Base-by-base conservation (phyloP, 2,797 vertebrate species). In the Anniella stebbinsi region DNA sequence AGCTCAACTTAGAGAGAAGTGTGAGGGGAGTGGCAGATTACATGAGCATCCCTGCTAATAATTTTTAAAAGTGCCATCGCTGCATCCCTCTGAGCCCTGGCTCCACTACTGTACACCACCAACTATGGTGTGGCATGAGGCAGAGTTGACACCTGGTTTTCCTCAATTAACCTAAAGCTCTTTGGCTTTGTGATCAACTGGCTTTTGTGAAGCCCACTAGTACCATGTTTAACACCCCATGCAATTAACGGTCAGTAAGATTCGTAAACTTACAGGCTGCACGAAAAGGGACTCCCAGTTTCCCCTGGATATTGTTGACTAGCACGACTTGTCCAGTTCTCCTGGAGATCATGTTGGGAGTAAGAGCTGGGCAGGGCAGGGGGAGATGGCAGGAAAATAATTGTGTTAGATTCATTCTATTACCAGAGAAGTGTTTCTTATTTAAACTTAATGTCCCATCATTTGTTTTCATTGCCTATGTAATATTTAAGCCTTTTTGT, bases 241-340 rank as follows among this genome's bases (percentile, higher is more conserved):
- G 70, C 41, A 66, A 75, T 60, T 17, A 75, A 82, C 25, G 45
- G 30, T 12, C 8, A 78, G 23, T 48, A 73, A 48, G 25, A 66
- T 41, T 57, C 36, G 30, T 83, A 2, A 33, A 98, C 99, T 98
- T 97, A 99, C 99, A 99, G 70, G 99, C 98, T 54, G 98, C 98
- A 89, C 98, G 98, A 95, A 99, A 99, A 0, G 99, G 99, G 30
- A 99, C 92, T 51, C 98, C 98, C 92, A 99, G 96, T 96, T 98
- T 98, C 3, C 98, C 98, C 87, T 99, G 99, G 95, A 99, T 98
- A 94, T 98, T 99, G 92, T 98, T 99, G 90, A 99, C 96, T 78
- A 99, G 89, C 63, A 99, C 95, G 10, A 99, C 98, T 80, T 99
- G 99, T 2, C 99, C 99, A 0, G 97, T 98, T 94, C 98, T 98